Evolutionary conservation across 2,797 vertebrate genomes (phyloP), one percentile per base, ranked within the genome.

Genomic region (Muraenolepis orangiensis): DNA sequence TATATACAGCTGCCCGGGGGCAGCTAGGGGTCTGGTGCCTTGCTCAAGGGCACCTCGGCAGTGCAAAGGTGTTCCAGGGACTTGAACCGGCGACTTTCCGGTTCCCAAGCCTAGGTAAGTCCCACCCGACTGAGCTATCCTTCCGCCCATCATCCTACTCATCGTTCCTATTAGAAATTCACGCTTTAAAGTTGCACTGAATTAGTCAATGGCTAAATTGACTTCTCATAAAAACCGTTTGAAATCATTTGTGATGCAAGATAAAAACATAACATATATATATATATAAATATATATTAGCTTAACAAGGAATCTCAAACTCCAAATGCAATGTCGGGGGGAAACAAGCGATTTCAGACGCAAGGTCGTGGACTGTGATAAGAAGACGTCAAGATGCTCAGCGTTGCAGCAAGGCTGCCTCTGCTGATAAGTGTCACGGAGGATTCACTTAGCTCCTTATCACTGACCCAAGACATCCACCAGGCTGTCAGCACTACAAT

Each of bases 361-460:
- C 3, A 10, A 34, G 32, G 32, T 4, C 32, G 8, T 8, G 71
- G 23, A 82, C 76, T 70, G 73, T 32, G 61, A 74, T 18, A 57
- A 74, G 36, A 28, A 23, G n/a, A n/a, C n/a, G n/a, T n/a, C 18
- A n/a, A 38, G 57, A n/a, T 6, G 66, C 79, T 78, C 77, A 81
- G 67, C 8, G n/a, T 61, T 71, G 0, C 8, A 0, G 74, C 38
- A 67, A 31, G 72, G 42, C 69, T 31, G 73, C 73, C 66, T 69
- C 29, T 75, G 34, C 73, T 72, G 68, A 73, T n/a, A 79, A 71
- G 64, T 67, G 76, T 74, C 57, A 34, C 30, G 30, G n/a, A 28
- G 30, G n/a, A 77, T 80, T 78, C 74, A 87, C 85, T 81, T 10
- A 1, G 57, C 66, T 76, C 75, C 80, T 82, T 78, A 86, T 83